Evolutionary conservation across 2,113 vertebrate genomes (phyloP), one percentile per base, ranked within the genome.

Genomic region (Blennius ocellaris): DNA sequence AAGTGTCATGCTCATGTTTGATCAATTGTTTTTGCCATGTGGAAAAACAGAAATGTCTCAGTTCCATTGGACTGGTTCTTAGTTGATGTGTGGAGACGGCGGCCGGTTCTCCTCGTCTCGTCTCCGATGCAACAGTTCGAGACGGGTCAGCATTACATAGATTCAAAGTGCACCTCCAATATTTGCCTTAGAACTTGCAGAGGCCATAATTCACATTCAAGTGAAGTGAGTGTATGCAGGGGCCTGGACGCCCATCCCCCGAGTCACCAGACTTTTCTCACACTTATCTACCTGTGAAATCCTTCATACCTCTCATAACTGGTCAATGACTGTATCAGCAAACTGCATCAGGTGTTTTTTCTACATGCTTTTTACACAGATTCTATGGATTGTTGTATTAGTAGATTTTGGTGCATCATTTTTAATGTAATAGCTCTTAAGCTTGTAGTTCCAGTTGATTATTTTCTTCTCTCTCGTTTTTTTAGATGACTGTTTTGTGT

Each of bases 261-360:
- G 93, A 95, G 95, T 95, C 90, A 95, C 95, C 96, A 96, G 95
- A 97, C 95, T 97, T 96, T 96, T 95, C 89, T 96, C 96, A 97
- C 97, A 97, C 97, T 97, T 97, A 99, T 98, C 98, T 99, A 99
- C 97, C 97, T 99, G 98, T 99, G 97, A 97, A 98, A 96, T 97
- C 95, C 96, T 97, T 97, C 96, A 97, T 99, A 99, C 98, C 98
- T 99, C 98, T 99, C 97, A 98, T 96, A 96, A 98, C 96, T 97
- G 98, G 96, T 99, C 97, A 97, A 98, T 93, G 97, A 99, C 98
- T 98, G 97, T 99, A 97, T 95, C 93, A 94, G 96, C 97, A 97
- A 96, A 97, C 96, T 95, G 96, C 96, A 98, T 99, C 97, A 99
- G 97, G 98, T 99, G 97, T 98, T 98, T 99, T 88, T 99, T 98